Evolutionary conservation across 2,113 vertebrate species (phyloP).

Genomic region (Hucho hucho): DNA sequence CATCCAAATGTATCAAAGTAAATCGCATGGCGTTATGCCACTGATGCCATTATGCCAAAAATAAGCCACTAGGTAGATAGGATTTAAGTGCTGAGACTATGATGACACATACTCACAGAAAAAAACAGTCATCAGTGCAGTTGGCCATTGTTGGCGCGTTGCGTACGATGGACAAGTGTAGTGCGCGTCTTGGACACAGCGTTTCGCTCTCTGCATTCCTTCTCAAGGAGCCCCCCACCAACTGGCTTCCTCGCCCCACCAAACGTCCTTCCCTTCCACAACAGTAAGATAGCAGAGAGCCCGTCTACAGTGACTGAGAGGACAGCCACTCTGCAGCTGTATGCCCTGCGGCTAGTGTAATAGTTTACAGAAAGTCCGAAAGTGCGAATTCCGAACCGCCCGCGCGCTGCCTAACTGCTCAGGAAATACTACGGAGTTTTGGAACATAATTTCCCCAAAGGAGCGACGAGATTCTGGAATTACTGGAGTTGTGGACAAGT

Average conservation of each 20-base stretch:
- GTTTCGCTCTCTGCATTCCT: constrained; percentile 60
- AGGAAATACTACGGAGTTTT: not conserved
- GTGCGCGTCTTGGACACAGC: constrained; percentile 63
- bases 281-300: not conserved
- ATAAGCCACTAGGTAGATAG: no score
- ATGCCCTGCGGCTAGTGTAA: not conserved
- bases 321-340: not conserved
- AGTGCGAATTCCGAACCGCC: not conserved
- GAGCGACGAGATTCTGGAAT: not conserved
- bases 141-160: constrained; percentile 4
- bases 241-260: constrained; percentile 15
- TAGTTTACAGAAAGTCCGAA: not conserved
- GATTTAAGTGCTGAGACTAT: no score
- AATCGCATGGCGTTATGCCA: no score
- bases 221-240: constrained; percentile 25
- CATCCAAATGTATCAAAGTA: no score
- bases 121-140: no score
- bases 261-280: not conserved
- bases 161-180: constrained; percentile 32
- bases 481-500: constrained; percentile 64
- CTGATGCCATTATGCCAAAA: no score
- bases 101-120: no score
- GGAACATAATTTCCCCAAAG: not conserved
- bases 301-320: not conserved
- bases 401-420: not conserved